Percentiles rank a stretch among this genome's conserved stretches.
Conservation (phyloP, 2,888 invertebrate species). For the Phymatocera aterrima region DNA sequence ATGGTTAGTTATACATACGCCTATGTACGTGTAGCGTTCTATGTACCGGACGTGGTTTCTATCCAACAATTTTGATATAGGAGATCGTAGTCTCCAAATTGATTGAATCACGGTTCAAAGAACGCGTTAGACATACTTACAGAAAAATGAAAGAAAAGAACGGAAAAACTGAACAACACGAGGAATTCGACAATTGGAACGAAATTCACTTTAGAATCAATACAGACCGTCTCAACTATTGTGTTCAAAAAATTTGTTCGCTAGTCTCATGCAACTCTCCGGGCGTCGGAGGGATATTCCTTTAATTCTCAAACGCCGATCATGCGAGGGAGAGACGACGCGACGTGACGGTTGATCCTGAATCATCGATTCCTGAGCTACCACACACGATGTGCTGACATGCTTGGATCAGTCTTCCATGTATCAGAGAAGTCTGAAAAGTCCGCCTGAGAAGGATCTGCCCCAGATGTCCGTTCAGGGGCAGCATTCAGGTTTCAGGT, state of each 20-base stretch:
- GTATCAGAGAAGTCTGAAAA: neutral
- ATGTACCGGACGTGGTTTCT: neutral
- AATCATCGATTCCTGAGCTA: neutral
- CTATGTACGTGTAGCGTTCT: too few relatives aligned
- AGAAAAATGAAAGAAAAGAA: too few relatives aligned
- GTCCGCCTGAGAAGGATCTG: neutral
- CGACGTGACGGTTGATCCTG: conserved; percentile 18
- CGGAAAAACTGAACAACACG: too few relatives aligned
- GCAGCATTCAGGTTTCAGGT: neutral
- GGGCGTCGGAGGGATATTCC: neutral
- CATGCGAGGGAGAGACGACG: neutral
- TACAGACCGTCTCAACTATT: too few relatives aligned
- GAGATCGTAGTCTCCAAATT: too few relatives aligned
- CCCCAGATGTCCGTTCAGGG: neutral
- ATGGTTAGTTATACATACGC: too few relatives aligned
- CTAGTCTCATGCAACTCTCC: neutral
- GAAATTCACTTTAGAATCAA: neutral
- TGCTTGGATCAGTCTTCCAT: neutral
- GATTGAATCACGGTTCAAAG: neutral
- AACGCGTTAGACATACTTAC: too few relatives aligned
- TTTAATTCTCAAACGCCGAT: neutral
- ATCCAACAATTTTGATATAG: neutral
- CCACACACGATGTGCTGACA: neutral
- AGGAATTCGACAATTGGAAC: too few relatives aligned
- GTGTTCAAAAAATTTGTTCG: neutral